A percentile compares a stretch with the other conserved stretches of the same genome.
phyloP scores from a whole-genome alignment of 2,797 vertebrate species.

The Cirrhinus molitorella region DNA sequence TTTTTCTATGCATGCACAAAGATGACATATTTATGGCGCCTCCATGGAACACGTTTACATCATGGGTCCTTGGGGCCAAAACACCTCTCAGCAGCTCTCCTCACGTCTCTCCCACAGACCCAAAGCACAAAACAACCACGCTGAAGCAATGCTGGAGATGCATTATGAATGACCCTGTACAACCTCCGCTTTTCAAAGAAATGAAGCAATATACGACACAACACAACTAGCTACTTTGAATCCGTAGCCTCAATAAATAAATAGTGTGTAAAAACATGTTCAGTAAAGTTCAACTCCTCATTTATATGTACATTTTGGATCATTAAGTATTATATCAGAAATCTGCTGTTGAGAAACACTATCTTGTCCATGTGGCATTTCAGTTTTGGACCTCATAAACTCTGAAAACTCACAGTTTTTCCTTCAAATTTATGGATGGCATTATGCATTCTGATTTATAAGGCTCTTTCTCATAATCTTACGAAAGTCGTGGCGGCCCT shows the following conservation, averaged over 20 bases:
- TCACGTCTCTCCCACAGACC: neutral
- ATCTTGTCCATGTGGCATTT: neutral
- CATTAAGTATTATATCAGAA: neutral
- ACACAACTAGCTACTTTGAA: neutral
- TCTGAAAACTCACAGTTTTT: neutral
- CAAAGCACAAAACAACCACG: neutral
- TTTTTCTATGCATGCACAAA: slow-evolving; percentile 34
- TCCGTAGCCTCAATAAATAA: too few relatives aligned
- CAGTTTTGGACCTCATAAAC: neutral
- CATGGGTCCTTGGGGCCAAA: slow-evolving; percentile 33
- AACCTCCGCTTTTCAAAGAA: slow-evolving; percentile 8
- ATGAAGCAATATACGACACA: neutral
- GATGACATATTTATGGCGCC: slow-evolving; percentile 35
- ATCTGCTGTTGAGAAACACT: neutral
- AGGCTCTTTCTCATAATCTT: neutral
- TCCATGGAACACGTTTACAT: slow-evolving; percentile 13
- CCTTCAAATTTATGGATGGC: neutral
- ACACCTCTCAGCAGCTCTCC: neutral
- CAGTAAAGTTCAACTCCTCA: neutral
- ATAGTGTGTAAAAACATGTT: neutral
- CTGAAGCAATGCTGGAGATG: neutral
- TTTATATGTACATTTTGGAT: neutral
- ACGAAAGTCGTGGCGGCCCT: neutral
- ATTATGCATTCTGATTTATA: neutral
- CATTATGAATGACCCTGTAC: neutral